These are phyloP conservation scores for Syrista parreyssii DNA, from an alignment of 2,888 invertebrate genomes.

Conservation along the genomic window DNA sequence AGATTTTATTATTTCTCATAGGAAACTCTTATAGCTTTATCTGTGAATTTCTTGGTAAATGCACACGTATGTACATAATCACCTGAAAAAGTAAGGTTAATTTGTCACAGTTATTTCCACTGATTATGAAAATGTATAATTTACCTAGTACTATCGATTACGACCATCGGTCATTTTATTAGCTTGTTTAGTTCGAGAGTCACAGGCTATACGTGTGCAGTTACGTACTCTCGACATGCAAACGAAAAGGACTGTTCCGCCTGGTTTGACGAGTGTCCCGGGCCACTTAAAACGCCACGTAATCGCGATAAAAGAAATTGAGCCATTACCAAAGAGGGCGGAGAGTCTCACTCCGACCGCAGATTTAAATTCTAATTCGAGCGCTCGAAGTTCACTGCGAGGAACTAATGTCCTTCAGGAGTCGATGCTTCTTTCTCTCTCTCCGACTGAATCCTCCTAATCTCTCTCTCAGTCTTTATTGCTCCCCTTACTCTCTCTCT, in stretches of 20 bases:
- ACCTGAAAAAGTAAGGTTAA: neutral
- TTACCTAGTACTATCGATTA: too few species aligned
- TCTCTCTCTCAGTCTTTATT: conserved; percentile 6
- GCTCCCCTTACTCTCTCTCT: conserved; percentile 17
- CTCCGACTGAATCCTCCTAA: neutral
- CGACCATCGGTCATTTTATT: neutral
- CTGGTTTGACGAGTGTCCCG: conserved; percentile 8
- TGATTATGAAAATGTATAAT: too few species aligned
- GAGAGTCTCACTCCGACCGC: conserved; percentile 27
- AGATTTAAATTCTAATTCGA: conserved; percentile 51
- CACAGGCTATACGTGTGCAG: neutral
- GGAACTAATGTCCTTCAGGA: conserved; percentile 20
- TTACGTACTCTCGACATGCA: neutral
- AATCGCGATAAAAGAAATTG: conserved; percentile 40
- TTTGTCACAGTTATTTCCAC: neutral
- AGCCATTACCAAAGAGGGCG: conserved; percentile 37
- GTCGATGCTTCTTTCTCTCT: conserved; percentile 6
- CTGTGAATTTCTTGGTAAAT: neutral
- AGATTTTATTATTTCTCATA: neutral
- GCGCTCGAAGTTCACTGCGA: conserved; percentile 17
- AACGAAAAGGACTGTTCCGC: neutral
- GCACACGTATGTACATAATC: neutral
- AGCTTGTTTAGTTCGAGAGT: neutral
- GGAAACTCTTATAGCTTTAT: neutral
- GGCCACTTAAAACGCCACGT: conserved; percentile 17